Evolutionary conservation across 1,140 invertebrate genomes (phyloP).

Genomic region (Drosophila lini): DNA sequence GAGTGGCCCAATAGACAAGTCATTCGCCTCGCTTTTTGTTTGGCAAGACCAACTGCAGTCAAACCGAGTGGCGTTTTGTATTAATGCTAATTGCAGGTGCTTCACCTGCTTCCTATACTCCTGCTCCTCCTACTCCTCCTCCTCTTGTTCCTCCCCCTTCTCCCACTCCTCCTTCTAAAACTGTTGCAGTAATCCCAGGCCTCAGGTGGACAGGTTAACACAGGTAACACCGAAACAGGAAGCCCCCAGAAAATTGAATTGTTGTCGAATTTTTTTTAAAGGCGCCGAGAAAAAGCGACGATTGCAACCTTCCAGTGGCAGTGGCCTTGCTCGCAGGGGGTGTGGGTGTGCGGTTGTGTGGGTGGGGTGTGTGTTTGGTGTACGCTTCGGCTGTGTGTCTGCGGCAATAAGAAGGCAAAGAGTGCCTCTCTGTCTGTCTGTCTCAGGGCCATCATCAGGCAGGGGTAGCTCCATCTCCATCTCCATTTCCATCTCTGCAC

Average conservation of each 20-base stretch:
- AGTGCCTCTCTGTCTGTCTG: slow-evolving; percentile 9
- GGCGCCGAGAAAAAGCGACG: slow-evolving; percentile 35
- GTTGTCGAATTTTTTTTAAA: slow-evolving; percentile 42
- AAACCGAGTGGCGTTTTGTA: slow-evolving; percentile 43
- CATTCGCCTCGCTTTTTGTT: slow-evolving; percentile 69
- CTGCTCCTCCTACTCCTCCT: not conserved
- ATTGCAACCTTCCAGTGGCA: slow-evolving; percentile 19
- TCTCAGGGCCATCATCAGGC: slow-evolving; percentile 5
- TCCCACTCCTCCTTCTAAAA: slow-evolving; percentile 33
- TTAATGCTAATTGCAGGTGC: slow-evolving; percentile 72
- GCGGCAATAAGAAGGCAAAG: slow-evolving; percentile 15
- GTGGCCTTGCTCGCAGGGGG: not conserved
- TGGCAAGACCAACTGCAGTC: slow-evolving; percentile 71
- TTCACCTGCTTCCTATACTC: not conserved
- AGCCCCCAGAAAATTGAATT: slow-evolving; percentile 44
- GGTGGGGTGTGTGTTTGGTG: not conserved
- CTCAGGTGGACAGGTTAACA: not conserved
- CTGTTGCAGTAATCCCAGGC: slow-evolving; percentile 7
- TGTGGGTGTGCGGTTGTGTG: not conserved
- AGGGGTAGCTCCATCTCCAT: not conserved
- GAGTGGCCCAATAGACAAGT: slow-evolving; percentile 73
- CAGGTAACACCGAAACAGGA: slow-evolving; percentile 5
- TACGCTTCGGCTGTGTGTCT: not conserved
- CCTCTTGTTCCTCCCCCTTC: not conserved
- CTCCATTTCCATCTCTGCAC: not conserved